Percentiles rank a stretch among this genome's conserved stretches.
Conservation (phyloP, 2,113 vertebrate genomes). For the Hipposideros armiger region DNA sequence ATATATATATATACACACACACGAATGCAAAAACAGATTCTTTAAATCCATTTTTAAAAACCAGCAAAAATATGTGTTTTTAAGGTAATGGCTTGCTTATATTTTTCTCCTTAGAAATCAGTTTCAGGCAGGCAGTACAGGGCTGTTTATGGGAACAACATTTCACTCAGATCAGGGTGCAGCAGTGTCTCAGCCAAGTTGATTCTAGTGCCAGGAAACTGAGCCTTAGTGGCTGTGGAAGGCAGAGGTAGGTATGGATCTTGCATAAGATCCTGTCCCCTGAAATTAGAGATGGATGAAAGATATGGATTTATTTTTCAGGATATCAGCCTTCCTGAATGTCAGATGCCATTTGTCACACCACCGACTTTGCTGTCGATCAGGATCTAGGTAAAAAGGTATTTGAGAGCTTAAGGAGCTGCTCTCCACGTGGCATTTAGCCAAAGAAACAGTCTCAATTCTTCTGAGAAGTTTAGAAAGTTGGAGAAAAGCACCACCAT, state of each 20-base stretch:
- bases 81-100: background rate
- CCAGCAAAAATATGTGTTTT: background rate
- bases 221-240: conserved; percentile 80
- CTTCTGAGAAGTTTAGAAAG: conserved; percentile 73
- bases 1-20: background rate
- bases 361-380: conserved; percentile 88
- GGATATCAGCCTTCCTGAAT: conserved; percentile 88
- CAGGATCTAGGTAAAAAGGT: conserved; percentile 86
- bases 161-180: conserved; percentile 23
- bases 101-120: conserved; percentile 58
- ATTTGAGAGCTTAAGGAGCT: conserved; percentile 84
- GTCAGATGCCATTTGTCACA: conserved; percentile 91
- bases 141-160: background rate
- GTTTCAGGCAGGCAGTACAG: background rate
- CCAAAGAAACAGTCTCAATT: conserved; percentile 69
- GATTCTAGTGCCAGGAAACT: conserved; percentile 79
- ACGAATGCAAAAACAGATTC: background rate
- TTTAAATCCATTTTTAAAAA: conserved; percentile 16
- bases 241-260: conserved; percentile 85
- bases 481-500: conserved; percentile 54
- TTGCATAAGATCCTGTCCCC: conserved; percentile 86
- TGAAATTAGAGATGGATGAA: conserved; percentile 87
- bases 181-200: conserved; percentile 16
- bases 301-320: conserved; percentile 89
- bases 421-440: conserved; percentile 67